A percentile compares a stretch with the other conserved stretches of the same genome.
Evolutionary conservation across 2,113 vertebrate genomes (phyloP).

Genomic region (Coracopsis vasa): DNA sequence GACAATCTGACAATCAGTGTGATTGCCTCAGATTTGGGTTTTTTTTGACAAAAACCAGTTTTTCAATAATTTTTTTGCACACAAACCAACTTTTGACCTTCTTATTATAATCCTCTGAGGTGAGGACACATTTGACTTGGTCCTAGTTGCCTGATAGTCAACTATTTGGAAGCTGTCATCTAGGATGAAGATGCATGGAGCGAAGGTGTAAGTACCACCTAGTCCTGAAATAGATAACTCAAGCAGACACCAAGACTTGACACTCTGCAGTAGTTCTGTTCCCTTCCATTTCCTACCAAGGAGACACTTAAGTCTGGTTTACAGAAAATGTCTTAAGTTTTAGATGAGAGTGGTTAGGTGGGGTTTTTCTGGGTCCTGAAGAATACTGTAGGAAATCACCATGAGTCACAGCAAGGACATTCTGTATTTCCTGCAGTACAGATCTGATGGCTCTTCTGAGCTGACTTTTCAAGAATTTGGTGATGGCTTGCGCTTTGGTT

Average conservation of each 20-base stretch:
- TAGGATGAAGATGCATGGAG: neutral
- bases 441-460: neutral
- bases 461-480: neutral
- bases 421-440: neutral
- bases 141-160: neutral
- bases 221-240: neutral
- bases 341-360: neutral
- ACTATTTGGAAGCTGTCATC: neutral
- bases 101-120: neutral
- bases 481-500: neutral
- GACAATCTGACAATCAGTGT: rapidly evolving
- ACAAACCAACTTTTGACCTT: rapidly evolving
- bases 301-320: neutral
- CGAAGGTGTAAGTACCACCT: neutral
- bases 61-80: neutral
- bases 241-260: neutral
- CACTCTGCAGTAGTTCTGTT: neutral
- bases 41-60: rapidly evolving
- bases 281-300: neutral
- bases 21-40: neutral
- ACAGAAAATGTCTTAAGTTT: neutral
- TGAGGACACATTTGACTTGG: neutral
- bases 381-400: neutral
- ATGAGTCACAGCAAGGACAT: neutral
- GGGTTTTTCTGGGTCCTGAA: neutral